These are phyloP conservation scores for Penaeus monodon DNA, from an alignment of 2,888 invertebrate genomes.

Conservation along the genomic window DNA sequence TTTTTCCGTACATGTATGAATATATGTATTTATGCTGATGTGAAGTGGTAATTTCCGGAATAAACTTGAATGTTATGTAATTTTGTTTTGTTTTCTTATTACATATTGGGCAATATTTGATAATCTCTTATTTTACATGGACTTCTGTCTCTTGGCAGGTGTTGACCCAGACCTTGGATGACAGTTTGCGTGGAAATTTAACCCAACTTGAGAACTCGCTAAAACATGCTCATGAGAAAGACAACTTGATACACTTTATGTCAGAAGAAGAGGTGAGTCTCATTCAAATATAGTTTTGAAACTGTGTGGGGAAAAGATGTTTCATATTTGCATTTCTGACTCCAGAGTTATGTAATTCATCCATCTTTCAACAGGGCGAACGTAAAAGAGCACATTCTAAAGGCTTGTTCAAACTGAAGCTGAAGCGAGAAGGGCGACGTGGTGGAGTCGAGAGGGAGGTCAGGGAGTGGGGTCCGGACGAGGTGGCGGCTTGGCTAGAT, in stretches of 20 bases:
- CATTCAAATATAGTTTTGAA: background rate
- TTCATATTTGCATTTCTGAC: too few relatives aligned
- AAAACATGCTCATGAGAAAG: slow-evolving; percentile 78
- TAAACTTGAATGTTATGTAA: background rate
- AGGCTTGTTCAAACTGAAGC: slow-evolving; percentile 61
- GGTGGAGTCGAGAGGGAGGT: slow-evolving; percentile 68
- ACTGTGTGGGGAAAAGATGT: background rate
- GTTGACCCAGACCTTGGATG: slow-evolving; percentile 78
- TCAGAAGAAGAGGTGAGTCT: slow-evolving; percentile 68
- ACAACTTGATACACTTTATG: slow-evolving; percentile 75
- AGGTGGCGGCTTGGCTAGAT: slow-evolving; percentile 92
- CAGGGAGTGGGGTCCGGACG: slow-evolving; percentile 84
- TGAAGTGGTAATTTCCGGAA: background rate
- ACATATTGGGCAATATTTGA: too few relatives aligned
- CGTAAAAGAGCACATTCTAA: slow-evolving; percentile 62
- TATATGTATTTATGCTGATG: background rate
- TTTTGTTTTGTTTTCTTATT: too few relatives aligned
- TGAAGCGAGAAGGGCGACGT: slow-evolving; percentile 58
- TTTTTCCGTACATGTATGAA: background rate
- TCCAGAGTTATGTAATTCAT: too few relatives aligned
- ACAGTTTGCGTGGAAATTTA: slow-evolving; percentile 78
- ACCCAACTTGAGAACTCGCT: slow-evolving; percentile 81
- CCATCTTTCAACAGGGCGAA: slow-evolving; percentile 23
- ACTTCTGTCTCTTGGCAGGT: slow-evolving; percentile 68
- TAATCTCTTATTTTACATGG: slow-evolving; percentile 67